Evolutionary conservation across 1,140 invertebrate genomes (phyloP).

Genomic region (Drosophila virilis): DNA sequence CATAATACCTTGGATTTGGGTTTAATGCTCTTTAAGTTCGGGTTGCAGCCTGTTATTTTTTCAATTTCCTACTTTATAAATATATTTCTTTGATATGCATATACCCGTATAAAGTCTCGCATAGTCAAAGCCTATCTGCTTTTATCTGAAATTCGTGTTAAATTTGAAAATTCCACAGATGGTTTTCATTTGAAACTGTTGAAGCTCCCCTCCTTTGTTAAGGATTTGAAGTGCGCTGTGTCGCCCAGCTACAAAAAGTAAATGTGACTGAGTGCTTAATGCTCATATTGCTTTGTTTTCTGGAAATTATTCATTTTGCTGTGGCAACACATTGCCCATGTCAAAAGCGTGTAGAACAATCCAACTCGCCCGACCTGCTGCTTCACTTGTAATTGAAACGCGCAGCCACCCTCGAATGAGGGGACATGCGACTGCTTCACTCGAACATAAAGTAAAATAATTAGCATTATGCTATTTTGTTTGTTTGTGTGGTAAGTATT

Average conservation of each 20-base stretch:
- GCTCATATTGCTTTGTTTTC: conserved; percentile 11
- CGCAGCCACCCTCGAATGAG: conserved; percentile 5
- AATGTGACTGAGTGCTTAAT: conserved; percentile 3
- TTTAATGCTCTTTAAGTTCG: too few species aligned
- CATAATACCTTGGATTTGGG: too few species aligned
- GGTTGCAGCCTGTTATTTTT: too few species aligned
- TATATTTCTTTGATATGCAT: too few species aligned
- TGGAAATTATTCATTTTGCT: conserved; percentile 61
- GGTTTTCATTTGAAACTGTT: not conserved
- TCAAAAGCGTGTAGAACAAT: conserved; percentile 26
- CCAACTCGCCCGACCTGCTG: conserved; percentile 1
- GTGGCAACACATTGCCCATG: conserved; percentile 64
- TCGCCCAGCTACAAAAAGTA: conserved; percentile 3
- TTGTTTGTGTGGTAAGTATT: conserved; percentile 42
- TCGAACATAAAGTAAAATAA: conserved; percentile 63
- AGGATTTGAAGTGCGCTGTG: not conserved
- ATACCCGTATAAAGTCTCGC: not conserved
- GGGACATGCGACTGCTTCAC: conserved; percentile 6
- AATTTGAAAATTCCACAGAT: not conserved
- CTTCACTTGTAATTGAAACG: conserved; percentile 68
- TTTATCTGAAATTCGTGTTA: not conserved
- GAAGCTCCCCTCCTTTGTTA: not conserved
- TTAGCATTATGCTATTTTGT: conserved; percentile 64
- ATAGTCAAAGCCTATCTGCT: not conserved
- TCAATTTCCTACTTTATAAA: too few species aligned